phyloP scores from a whole-genome alignment of 2,113 vertebrate species.

The Tachysurus fulvidraco region DNA sequence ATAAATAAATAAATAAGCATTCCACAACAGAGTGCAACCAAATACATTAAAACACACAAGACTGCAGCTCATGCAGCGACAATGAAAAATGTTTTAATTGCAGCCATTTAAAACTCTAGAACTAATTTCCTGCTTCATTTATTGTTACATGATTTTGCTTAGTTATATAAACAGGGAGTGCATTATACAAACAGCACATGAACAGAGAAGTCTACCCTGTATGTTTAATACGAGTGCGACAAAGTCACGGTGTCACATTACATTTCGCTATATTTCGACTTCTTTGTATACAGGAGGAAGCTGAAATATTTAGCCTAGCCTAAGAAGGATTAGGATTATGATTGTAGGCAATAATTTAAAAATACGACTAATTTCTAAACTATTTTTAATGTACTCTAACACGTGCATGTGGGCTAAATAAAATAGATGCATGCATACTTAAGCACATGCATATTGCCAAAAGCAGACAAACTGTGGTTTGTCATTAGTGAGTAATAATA shows the following conservation, averaged over 20 bases:
- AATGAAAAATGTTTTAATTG: not conserved
- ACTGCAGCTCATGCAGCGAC: not conserved
- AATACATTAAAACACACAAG: not conserved
- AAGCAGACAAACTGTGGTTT: not conserved
- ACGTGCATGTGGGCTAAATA: not conserved
- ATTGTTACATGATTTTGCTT: not conserved
- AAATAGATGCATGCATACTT: not conserved
- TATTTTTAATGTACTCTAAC: too few species aligned
- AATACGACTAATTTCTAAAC: too few species aligned
- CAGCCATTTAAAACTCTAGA: not conserved
- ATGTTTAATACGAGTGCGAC: not conserved
- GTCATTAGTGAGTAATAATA: not conserved
- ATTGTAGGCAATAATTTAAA: not conserved
- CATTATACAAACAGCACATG: not conserved
- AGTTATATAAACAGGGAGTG: not conserved
- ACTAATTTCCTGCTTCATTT: not conserved
- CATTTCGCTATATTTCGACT: not conserved
- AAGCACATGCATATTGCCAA: not conserved
- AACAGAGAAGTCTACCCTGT: not conserved
- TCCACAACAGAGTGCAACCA: not conserved
- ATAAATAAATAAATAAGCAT: not conserved
- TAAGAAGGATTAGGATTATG: not conserved
- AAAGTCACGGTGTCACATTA: not conserved
- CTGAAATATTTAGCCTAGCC: not conserved
- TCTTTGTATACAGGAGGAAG: not conserved